Base-by-base conservation (phyloP, 2,113 vertebrate genomes). In the Caloenas nicobarica region DNA sequence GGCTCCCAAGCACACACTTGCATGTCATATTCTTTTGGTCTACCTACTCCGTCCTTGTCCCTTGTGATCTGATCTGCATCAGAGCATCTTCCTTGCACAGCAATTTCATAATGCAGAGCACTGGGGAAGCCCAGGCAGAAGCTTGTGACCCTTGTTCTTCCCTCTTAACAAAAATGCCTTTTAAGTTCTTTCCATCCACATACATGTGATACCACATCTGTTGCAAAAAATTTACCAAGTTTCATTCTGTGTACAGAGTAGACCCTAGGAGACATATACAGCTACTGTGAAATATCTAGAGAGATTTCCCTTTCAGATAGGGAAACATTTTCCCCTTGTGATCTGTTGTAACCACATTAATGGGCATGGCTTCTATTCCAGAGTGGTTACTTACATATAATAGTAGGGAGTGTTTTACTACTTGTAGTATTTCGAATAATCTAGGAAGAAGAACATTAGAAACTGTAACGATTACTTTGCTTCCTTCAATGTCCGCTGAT, bases 101-200 rank as follows among this genome's bases (percentile, higher is more conserved):
- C 0, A 0, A 3, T 46, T 82, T 81, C 28, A 28, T 78, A 23
- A 8, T 13, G 22, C 9, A 81, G 70, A 65, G 16, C 1, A 0
- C 9, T 54, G 28, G 38, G 19, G 22, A 80, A 80, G n/a, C 9
- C 34, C 58, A 25, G 53, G 23, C 26, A 12, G 5, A 8, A 0
- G 0, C 14, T 8, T 26, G 11, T 13, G 23, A 58, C 36, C 16
- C 14, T 78, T 0, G 0, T 4, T 34, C 44, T 88, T 90, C 18
- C 8, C 7, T 76, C 25, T n/a, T 7, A 40, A 25, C 6, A 34
- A 18, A 64, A 62, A 58, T 17, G 17, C 14, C 18, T 56, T 78
- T 53, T 29, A 48, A 8, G 12, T 16, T 71, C 65, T 69, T 89
- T 79, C 51, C 10, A 38, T 48, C 24, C 51, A 11, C 19, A 8